phyloP scores from a whole-genome alignment of 2,888 invertebrate genomes.

The Macrophya annulata region DNA sequence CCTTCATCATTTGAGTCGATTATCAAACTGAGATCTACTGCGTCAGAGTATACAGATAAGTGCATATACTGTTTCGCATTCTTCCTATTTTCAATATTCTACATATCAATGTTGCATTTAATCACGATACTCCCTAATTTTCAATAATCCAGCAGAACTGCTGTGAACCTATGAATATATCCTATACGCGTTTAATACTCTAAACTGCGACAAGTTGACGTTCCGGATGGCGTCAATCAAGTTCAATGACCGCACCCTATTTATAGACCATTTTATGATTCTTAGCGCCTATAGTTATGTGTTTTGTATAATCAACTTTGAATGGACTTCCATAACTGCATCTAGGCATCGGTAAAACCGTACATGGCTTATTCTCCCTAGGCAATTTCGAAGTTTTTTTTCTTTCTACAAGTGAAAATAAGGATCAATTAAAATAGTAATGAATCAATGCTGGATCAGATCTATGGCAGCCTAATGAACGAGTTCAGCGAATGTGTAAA shows the following conservation, averaged over 20 bases:
- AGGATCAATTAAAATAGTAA: background rate
- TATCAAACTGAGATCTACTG: background rate
- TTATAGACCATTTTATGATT: background rate
- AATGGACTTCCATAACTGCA: background rate
- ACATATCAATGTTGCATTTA: background rate
- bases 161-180: background rate
- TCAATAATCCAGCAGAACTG: background rate
- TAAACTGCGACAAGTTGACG: background rate
- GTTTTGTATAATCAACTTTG: background rate
- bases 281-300: background rate
- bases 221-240: conserved; percentile 12
- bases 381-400: background rate
- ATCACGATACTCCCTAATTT: background rate
- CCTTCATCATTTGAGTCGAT: background rate
- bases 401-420: background rate
- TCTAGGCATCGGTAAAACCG: background rate
- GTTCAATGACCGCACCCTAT: conserved; percentile 9
- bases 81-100: background rate
- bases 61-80: background rate
- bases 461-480: background rate
- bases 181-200: background rate
- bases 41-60: background rate
- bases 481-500: background rate
- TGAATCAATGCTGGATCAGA: background rate
- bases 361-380: background rate